These are phyloP conservation scores for Notamacropus eugenii DNA, from an alignment of 2,797 vertebrate genomes.

Conservation along the genomic window DNA sequence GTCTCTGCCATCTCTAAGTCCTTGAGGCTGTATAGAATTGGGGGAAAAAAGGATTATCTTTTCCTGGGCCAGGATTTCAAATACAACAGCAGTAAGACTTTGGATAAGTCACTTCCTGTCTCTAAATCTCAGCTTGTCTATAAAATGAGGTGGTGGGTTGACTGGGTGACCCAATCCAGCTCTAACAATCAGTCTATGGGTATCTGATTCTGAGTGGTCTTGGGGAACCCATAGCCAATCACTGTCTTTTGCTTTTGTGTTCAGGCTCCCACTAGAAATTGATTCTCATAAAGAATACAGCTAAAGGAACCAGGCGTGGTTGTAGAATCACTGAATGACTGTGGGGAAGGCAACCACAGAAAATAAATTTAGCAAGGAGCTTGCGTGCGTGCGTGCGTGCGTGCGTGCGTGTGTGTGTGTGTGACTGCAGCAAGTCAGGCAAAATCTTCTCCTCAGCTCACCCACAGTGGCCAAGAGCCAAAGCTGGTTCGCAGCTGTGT, in stretches of 20 bases:
- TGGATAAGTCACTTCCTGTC: background rate
- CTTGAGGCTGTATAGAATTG: background rate
- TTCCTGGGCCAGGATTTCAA: background rate
- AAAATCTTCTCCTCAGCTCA: background rate
- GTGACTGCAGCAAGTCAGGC: background rate
- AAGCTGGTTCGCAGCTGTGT: background rate
- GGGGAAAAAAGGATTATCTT: background rate
- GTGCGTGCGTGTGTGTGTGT: background rate
- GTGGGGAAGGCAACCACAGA: background rate
- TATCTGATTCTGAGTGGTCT: constrained; percentile 18
- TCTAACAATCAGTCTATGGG: background rate
- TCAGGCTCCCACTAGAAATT: constrained; percentile 56
- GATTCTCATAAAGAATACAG: constrained; percentile 55
- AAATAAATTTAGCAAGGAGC: background rate
- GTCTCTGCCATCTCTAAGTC: background rate
- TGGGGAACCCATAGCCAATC: constrained; percentile 55
- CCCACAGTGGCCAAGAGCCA: background rate
- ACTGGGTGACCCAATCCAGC: background rate
- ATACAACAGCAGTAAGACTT: background rate
- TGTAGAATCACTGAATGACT: constrained; percentile 14
- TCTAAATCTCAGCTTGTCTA: background rate
- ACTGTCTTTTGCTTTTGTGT: constrained; percentile 63
- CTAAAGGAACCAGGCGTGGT: constrained; percentile 31
- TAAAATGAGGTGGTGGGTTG: background rate
- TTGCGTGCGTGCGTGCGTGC: background rate